Conservation (phyloP, 2,113 vertebrate species). For the Myanophis thanlyinensis region DNA sequence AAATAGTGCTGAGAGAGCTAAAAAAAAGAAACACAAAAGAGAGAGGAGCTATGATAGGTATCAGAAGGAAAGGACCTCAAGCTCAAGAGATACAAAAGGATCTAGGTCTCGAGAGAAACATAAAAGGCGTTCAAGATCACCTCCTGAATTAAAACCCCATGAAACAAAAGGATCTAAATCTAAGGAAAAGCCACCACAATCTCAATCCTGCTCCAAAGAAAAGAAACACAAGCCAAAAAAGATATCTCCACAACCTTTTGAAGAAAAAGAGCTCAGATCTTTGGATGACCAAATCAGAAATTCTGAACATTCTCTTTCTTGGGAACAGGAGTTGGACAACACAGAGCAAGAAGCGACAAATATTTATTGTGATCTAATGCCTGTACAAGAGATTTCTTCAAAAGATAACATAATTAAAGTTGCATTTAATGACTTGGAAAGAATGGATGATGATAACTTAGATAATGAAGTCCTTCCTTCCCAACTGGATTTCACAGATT, state of each 20-base stretch:
- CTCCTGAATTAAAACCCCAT: constrained; percentile 50
- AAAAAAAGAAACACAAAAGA: constrained; percentile 65
- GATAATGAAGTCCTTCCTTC: constrained; percentile 35
- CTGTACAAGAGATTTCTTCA: neutral
- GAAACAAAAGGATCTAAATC: constrained; percentile 66
- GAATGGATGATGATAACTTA: constrained; percentile 53
- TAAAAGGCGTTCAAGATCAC: constrained; percentile 60
- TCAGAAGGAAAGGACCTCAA: constrained; percentile 61
- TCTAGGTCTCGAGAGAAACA: constrained; percentile 71
- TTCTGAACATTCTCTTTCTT: constrained; percentile 28
- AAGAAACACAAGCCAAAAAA: constrained; percentile 62
- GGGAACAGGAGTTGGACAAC: constrained; percentile 42
- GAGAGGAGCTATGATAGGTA: constrained; percentile 68
- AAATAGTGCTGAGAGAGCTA: constrained; percentile 75
- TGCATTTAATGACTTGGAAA: constrained; percentile 45
- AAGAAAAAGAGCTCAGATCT: constrained; percentile 40
- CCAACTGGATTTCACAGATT: constrained; percentile 50
- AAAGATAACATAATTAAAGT: constrained; percentile 5
- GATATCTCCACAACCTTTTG: neutral
- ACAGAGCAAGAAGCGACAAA: constrained; percentile 45
- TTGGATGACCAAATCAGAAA: constrained; percentile 4
- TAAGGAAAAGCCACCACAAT: constrained; percentile 65
- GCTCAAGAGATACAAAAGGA: constrained; percentile 62
- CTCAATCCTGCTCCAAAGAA: constrained; percentile 78
- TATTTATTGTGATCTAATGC: constrained; percentile 43